These are phyloP conservation scores for Nemoura dubitans DNA, from an alignment of 2,888 invertebrate species.

Conservation along the genomic window DNA sequence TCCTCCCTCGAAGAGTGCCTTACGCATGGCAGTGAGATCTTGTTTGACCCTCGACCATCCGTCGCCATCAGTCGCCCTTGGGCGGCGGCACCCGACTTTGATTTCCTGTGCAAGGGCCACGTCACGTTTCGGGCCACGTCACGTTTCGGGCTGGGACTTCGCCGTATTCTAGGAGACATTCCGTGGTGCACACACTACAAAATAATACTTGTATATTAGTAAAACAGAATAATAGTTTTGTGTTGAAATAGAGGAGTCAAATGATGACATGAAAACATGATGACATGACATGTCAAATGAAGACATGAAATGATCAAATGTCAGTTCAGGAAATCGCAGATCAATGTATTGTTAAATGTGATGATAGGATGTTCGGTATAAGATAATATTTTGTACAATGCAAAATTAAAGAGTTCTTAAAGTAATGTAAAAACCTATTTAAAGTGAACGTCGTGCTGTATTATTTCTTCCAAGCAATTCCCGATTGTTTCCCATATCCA, in stretches of 20 bases:
- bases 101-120: too few relatives aligned
- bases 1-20: constrained; percentile 14
- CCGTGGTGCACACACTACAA: too few relatives aligned
- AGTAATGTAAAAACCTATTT: constrained; percentile 27
- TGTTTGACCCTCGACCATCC: neutral
- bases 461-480: too few relatives aligned
- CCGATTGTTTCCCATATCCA: too few relatives aligned
- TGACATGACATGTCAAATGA: too few relatives aligned
- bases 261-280: too few relatives aligned
- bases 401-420: constrained; percentile 31
- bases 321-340: neutral
- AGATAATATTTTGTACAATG: constrained; percentile 41
- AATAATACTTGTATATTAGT: neutral
- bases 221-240: neutral
- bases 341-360: constrained; percentile 32
- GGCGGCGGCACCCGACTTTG: too few relatives aligned
- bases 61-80: too few relatives aligned
- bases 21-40: neutral
- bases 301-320: too few relatives aligned
- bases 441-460: neutral
- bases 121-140: too few relatives aligned
- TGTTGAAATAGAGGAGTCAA: neutral
- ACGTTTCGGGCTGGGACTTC: too few relatives aligned
- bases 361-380: constrained; percentile 16
- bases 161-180: too few relatives aligned